These are phyloP conservation scores for Henricia sp. DNA, from an alignment of 53 echinoderm and acorn worm genomes.

Conservation along the genomic window DNA sequence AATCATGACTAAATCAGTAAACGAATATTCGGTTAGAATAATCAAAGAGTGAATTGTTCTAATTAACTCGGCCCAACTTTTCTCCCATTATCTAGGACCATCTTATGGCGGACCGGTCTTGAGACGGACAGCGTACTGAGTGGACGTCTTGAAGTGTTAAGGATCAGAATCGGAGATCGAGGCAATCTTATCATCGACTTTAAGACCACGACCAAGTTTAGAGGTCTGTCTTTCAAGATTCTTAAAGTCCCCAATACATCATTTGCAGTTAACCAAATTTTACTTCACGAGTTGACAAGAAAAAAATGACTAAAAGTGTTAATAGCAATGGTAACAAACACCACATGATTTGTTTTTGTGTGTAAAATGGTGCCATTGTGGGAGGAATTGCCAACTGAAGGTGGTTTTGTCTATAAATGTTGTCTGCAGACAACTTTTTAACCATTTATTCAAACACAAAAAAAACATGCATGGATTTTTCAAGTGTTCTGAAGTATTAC, in stretches of 20 bases:
- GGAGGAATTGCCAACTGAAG: too few species aligned
- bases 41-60: too few species aligned
- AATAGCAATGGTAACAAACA: too few species aligned
- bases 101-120: conserved; percentile 94
- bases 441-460: too few species aligned
- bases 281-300: too few species aligned
- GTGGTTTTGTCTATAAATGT: neutral
- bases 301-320: too few species aligned
- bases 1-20: too few species aligned
- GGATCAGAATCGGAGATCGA: conserved; percentile 85
- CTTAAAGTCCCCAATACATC: too few species aligned
- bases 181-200: conserved; percentile 98
- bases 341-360: neutral
- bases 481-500: too few species aligned
- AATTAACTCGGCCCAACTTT: neutral
- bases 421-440: neutral
- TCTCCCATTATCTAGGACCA: conserved; percentile 85
- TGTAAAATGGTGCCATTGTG: neutral
- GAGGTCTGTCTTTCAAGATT: conserved; percentile 68
- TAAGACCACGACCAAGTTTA: conserved; percentile 95
- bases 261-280: too few species aligned
- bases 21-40: too few species aligned
- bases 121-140: conserved; percentile 97
- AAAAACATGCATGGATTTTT: too few species aligned
- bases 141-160: conserved; percentile 84